Conservation (phyloP, 2,888 invertebrate species). For the Noctua pronuba region DNA sequence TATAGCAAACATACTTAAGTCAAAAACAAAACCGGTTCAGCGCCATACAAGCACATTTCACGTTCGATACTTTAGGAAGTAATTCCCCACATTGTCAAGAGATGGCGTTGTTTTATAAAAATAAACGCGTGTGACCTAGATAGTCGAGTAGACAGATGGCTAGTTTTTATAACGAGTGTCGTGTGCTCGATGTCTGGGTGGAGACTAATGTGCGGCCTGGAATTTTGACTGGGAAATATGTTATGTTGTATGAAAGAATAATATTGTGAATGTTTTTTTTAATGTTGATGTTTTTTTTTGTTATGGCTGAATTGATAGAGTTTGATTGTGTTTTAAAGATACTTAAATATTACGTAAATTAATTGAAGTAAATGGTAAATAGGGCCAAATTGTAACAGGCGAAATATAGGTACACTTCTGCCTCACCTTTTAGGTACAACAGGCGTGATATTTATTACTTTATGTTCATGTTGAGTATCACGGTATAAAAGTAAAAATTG, state of each 20-base stretch:
- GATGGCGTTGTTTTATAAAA: slow-evolving; percentile 63
- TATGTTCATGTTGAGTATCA: neutral
- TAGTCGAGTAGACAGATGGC: slow-evolving; percentile 39
- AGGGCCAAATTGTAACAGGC: neutral
- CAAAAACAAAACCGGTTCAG: neutral
- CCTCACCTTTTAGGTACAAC: neutral
- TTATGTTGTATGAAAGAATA: neutral
- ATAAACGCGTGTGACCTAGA: slow-evolving; percentile 45
- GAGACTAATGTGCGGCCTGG: slow-evolving; percentile 40
- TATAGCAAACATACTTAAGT: neutral
- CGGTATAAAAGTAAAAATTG: neutral
- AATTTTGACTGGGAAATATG: slow-evolving; percentile 21
- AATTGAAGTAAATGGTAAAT: neutral
- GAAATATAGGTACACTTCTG: neutral
- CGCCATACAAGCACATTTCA: neutral
- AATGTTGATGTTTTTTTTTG: neutral
- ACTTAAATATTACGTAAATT: neutral
- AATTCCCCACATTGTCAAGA: slow-evolving; percentile 45
- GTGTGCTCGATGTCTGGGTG: slow-evolving; percentile 42
- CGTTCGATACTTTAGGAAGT: slow-evolving; percentile 40
- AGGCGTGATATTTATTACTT: neutral
- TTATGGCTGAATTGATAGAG: neutral
- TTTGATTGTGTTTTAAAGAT: neutral
- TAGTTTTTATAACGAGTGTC: slow-evolving; percentile 42
- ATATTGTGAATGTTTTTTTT: neutral